Evolutionary conservation across 2,113 vertebrate genomes (phyloP).

Genomic region (Donacobius atricapilla): DNA sequence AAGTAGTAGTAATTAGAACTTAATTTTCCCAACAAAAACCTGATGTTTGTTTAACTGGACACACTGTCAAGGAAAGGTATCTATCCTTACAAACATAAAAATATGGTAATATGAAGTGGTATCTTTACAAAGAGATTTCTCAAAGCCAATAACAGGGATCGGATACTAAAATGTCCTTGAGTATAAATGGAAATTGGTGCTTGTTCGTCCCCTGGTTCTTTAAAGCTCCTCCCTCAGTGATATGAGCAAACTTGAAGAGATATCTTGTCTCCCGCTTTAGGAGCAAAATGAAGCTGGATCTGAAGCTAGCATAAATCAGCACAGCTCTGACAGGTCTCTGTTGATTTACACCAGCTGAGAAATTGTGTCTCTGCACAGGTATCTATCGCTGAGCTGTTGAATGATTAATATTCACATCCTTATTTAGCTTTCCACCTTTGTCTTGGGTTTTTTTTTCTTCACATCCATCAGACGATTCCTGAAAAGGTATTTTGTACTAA

Average conservation of each 20-base stretch:
- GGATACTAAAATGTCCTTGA: not conserved
- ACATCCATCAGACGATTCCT: not conserved
- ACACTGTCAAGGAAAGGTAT: not conserved
- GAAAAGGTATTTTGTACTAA: not conserved
- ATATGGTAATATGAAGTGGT: not conserved
- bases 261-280: not conserved
- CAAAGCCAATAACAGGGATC: not conserved
- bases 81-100: not conserved
- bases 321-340: not conserved
- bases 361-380: not conserved
- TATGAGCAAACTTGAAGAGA: not conserved
- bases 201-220: not conserved
- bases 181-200: not conserved
- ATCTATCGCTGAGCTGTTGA: not conserved
- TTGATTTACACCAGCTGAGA: not conserved
- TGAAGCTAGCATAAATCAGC: not conserved
- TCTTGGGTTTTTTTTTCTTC: not conserved
- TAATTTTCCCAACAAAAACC: not conserved
- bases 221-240: not conserved
- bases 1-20: not conserved
- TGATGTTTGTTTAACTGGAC: not conserved
- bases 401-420: conserved; percentile 5
- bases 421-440: not conserved
- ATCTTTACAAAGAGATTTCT: not conserved
- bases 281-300: not conserved